A percentile compares a stretch with the other conserved stretches of the same genome.
phyloP scores from a whole-genome alignment of 1,140 invertebrate genomes.

The Rhizoglyphus robini region DNA sequence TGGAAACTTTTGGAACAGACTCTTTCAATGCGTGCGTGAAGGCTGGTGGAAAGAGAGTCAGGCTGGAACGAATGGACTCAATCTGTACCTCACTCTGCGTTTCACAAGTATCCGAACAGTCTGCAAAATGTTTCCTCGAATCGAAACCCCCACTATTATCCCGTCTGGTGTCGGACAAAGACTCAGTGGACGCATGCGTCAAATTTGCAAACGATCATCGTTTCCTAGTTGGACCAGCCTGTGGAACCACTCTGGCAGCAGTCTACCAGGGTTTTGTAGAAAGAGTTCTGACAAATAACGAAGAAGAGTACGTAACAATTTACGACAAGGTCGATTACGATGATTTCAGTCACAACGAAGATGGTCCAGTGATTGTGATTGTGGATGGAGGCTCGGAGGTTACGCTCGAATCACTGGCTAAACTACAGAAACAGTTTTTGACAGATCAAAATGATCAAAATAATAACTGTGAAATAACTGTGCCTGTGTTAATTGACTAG shows the following conservation, averaged over 20 bases:
- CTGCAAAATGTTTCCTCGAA: conserved; percentile 32
- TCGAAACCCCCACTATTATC: conserved; percentile 32
- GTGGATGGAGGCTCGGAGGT: background rate
- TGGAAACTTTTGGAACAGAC: conserved; percentile 42
- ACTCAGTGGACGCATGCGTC: conserved; percentile 38
- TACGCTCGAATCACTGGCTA: background rate
- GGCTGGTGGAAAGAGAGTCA: conserved; percentile 31
- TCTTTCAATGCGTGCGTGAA: conserved; percentile 36
- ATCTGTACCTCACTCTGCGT: conserved; percentile 38
- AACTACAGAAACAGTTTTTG: no score
- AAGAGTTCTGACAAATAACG: conserved; percentile 21
- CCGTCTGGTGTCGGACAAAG: conserved; percentile 36
- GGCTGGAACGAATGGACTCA: conserved; percentile 34
- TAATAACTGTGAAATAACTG: no score
- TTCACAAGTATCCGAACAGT: conserved; percentile 30
- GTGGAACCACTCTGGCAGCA: conserved; percentile 39
- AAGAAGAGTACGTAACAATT: conserved; percentile 22
- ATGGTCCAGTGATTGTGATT: background rate
- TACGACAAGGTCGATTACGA: background rate
- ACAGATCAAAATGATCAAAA: no score
- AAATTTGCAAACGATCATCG: conserved; percentile 37
- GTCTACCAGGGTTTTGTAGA: conserved; percentile 32
- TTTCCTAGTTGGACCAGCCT: conserved; percentile 39
- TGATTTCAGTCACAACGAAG: background rate
- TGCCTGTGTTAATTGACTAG: no score